Evolutionary conservation across 2,113 vertebrate genomes (phyloP), one percentile per base, ranked within the genome.

Genomic region (Hylia prasina): DNA sequence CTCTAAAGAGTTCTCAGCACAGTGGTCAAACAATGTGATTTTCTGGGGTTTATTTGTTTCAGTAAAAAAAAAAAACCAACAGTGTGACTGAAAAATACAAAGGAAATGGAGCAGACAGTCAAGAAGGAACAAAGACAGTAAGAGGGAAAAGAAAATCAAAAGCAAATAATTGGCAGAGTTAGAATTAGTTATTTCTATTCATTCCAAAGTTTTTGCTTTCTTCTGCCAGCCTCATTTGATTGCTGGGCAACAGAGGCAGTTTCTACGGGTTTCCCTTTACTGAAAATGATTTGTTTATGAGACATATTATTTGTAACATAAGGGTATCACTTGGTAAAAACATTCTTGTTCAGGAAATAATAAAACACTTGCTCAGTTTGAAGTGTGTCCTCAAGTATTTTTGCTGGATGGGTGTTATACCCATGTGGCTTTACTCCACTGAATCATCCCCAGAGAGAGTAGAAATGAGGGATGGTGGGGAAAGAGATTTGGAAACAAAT

Each of bases 401-500:
- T 90, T 97, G 75, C 86, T 86, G 88, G 72, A 63, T 83, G 82
- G 42, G 53, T 72, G 82, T 83, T 89, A 65, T 3, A 51, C 28
- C 75, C 61, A 15, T 64, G 47, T 71, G 85, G 85, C 40, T 90
- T 86, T 90, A 60, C 53, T 83, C 39, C 35, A 58, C 45, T 94
- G 90, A 90, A 58, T 90, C 66, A 86, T 87, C 42, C 58, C 54
- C 18, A 53, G 71, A 70, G 89, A 89, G 21, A 76, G 13, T 0
- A 89, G 61, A 89, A 87, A 56, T 54, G 66, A 68, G 48, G 35
- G 37, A 51, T 82, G 50, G 54, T 80, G 42, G 21, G 35, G 42
- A 82, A 93, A 80, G 76, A 82, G 57, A 71, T 65, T 54, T 93
- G 68, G 82, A 94, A 97, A 83, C 51, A 87, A 89, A 70, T 51